Conservation (phyloP, 2,797 vertebrate species). For the Eremophila alpestris region DNA sequence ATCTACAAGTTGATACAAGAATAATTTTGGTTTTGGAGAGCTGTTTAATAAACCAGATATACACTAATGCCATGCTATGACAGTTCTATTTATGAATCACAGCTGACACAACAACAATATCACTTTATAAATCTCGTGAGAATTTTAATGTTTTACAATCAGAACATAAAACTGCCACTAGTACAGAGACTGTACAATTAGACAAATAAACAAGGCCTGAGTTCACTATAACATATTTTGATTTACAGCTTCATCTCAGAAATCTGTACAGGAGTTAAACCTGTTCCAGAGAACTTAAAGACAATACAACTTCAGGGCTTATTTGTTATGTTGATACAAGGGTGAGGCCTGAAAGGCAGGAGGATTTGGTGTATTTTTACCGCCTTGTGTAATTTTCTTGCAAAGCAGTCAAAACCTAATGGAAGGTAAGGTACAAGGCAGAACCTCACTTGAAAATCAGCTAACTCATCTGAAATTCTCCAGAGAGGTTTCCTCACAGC, state of each 20-base stretch:
- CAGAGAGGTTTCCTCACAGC: background rate
- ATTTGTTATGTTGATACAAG: background rate
- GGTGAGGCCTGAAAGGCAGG: constrained; percentile 2
- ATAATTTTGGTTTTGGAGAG: constrained; percentile 74
- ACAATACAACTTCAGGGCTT: background rate
- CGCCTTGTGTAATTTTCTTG: background rate
- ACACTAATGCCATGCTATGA: constrained; percentile 63
- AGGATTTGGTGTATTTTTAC: constrained; percentile 1
- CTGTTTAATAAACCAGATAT: constrained; percentile 22
- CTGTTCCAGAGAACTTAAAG: background rate
- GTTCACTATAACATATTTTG: constrained; percentile 56
- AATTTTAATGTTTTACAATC: constrained; percentile 46
- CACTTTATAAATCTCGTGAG: constrained; percentile 50
- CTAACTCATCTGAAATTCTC: constrained; percentile 15
- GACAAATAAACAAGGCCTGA: constrained; percentile 66
- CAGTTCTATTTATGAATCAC: constrained; percentile 34
- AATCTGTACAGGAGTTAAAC: constrained; percentile 53
- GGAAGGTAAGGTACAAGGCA: background rate
- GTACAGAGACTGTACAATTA: constrained; percentile 50
- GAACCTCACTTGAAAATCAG: constrained; percentile 1
- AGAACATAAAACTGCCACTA: constrained; percentile 54
- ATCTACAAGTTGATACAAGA: constrained; percentile 80
- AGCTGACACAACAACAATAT: constrained; percentile 43
- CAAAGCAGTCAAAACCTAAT: background rate
- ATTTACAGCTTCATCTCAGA: constrained; percentile 57